Percentiles rank a stretch among this genome's conserved stretches.
phyloP scores from a whole-genome alignment of 2,888 invertebrate genomes.

The Cephus rjabovi region DNA sequence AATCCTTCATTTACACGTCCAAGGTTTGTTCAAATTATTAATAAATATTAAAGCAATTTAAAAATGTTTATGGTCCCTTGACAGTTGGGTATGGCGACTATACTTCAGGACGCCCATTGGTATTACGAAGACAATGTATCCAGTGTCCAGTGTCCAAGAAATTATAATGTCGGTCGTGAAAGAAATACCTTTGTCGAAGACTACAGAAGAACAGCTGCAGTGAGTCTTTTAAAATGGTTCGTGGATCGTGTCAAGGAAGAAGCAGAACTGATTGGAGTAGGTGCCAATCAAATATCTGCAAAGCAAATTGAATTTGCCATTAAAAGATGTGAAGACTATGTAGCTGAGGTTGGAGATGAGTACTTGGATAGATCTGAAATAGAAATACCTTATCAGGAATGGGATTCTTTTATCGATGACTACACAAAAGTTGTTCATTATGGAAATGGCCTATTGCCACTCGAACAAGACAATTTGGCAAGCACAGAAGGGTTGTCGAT shows the following conservation, averaged over 20 bases:
- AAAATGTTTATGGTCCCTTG: not conserved
- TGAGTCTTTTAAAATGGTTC: slow-evolving; percentile 77
- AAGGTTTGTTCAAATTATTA: slow-evolving; percentile 6
- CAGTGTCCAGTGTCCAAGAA: slow-evolving; percentile 76
- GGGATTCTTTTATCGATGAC: slow-evolving; percentile 77
- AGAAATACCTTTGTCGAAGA: slow-evolving; percentile 75
- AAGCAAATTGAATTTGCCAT: slow-evolving; percentile 76
- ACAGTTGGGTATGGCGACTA: slow-evolving; percentile 18
- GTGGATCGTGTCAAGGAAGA: slow-evolving; percentile 56
- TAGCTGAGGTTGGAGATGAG: slow-evolving; percentile 71
- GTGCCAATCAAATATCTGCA: slow-evolving; percentile 68
- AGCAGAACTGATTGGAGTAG: slow-evolving; percentile 67
- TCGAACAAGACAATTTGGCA: not conserved
- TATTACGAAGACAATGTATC: slow-evolving; percentile 70
- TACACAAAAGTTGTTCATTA: slow-evolving; percentile 73
- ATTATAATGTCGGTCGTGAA: slow-evolving; percentile 70
- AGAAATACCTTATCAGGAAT: slow-evolving; percentile 66
- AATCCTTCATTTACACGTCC: slow-evolving; percentile 19
- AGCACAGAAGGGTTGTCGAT: not conserved
- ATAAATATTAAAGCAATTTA: not conserved
- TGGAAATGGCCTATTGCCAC: slow-evolving; percentile 18
- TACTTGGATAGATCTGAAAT: slow-evolving; percentile 72
- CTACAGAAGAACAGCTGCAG: slow-evolving; percentile 81
- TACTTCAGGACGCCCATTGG: slow-evolving; percentile 72
- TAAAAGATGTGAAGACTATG: slow-evolving; percentile 74